Percentiles rank a stretch among this genome's conserved stretches.
These are phyloP conservation scores for Euphysa ruthae DNA, from an alignment of 30 jellyfish, hydroid and myxozoan genomes.

Conservation along the genomic window DNA sequence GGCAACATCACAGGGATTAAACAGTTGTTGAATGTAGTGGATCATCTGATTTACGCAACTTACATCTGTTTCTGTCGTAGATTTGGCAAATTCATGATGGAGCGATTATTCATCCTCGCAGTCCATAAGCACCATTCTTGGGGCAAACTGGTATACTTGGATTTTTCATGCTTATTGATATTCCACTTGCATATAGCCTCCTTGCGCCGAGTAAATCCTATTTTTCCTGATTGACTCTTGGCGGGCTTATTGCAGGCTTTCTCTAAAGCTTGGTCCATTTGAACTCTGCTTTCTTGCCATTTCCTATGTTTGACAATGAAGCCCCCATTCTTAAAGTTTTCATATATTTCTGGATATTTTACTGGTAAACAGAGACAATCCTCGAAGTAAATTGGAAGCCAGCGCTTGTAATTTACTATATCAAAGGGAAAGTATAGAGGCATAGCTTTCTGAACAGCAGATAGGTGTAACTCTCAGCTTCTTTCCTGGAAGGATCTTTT, in stretches of 20 bases:
- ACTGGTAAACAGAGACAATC: background rate
- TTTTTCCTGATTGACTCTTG: background rate
- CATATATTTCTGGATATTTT: background rate
- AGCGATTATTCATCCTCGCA: background rate
- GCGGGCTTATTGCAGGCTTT: background rate
- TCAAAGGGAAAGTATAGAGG: constrained; percentile 1
- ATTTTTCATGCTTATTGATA: background rate
- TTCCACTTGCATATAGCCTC: constrained; percentile 5
- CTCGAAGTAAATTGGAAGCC: constrained; percentile 7
- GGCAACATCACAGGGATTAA: no score
- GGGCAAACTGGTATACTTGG: background rate
- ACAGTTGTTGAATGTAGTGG: no score
- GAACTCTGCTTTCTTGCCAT: background rate
- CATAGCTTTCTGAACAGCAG: constrained; percentile 23
- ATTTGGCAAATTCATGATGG: background rate
- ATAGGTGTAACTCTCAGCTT: constrained; percentile 27
- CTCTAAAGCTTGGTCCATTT: constrained; percentile 4
- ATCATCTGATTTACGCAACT: no score
- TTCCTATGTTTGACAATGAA: background rate
- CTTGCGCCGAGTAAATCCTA: background rate
- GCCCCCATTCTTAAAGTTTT: background rate
- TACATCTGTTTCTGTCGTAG: background rate
- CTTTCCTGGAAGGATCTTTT: constrained; percentile 31
- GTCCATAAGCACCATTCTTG: background rate
- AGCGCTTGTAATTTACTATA: background rate